Percentiles rank a stretch among this genome's conserved stretches.
These are phyloP conservation scores for Drosophila ustulata DNA, from an alignment of 2,888 invertebrate species.

Conservation along the genomic window DNA sequence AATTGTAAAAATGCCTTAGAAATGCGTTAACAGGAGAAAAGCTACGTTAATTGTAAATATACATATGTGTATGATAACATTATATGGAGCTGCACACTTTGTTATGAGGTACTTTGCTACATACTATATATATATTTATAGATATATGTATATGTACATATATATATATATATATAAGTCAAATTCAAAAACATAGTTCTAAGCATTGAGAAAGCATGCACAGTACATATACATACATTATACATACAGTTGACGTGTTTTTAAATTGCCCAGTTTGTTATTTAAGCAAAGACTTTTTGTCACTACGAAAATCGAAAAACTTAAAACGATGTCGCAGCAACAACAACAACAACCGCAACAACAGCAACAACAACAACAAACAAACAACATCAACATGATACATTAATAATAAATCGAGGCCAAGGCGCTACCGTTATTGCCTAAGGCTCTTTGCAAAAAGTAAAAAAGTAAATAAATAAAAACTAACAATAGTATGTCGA, in stretches of 20 bases:
- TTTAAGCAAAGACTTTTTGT: conserved; percentile 20
- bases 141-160: not conserved
- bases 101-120: conserved; percentile 30
- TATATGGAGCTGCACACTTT: conserved; percentile 15
- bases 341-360: conserved; percentile 19
- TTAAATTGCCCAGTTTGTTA: conserved; percentile 58
- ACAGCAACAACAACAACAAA: conserved; percentile 1
- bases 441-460: conserved; percentile 36
- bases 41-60: conserved; percentile 62
- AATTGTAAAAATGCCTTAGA: conserved; percentile 66
- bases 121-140: conserved; percentile 22
- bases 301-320: conserved; percentile 3
- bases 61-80: conserved; percentile 30
- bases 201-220: conserved; percentile 29
- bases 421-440: conserved; percentile 42
- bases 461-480: conserved; percentile 13
- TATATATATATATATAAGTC: conserved; percentile 12
- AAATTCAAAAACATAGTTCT: conserved; percentile 38
- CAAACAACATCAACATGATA: conserved; percentile 1
- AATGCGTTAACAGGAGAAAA: conserved; percentile 60
- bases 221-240: conserved; percentile 18
- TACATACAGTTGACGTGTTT: conserved; percentile 45
- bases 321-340: not conserved
- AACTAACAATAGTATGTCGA: conserved; percentile 8
- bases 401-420: conserved; percentile 18